Base-by-base conservation (phyloP, 2,797 vertebrate genomes). In the Enteromius anoplus region DNA sequence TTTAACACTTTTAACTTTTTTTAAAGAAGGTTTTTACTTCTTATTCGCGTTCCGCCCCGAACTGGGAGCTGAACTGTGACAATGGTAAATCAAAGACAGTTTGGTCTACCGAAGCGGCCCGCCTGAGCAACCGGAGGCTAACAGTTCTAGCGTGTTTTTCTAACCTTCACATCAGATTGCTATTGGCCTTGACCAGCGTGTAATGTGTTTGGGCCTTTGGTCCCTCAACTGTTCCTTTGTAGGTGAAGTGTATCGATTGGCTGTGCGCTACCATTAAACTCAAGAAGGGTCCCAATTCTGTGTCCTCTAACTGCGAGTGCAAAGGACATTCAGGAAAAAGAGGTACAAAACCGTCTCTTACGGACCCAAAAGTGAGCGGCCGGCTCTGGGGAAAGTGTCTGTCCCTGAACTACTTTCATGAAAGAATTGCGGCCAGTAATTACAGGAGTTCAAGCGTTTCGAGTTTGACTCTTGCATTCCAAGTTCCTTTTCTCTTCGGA, bases 191-290 rank as follows among this genome's bases (percentile, higher is more conserved):
- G 83, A 85, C 81, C 37, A 68, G 58, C 73, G 82, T 85, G 82
- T 85, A 88, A 88, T 87, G 85, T 73, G 87, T 84, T 85, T 87
- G 87, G 80, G 78, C 84, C 85, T 85, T 81, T 85, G 81, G 78
- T 87, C 81, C 85, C 66, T 85, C 80, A 85, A 87, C 85, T 73
- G 66, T 78, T 80, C 80, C 86, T 80, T 85, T 84, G 86, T 85
- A 84, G 86, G 82, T 87, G 87, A 87, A 87, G 86, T 70, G 80
- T 87, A 87, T 88, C 82, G 87, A 88, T 87, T 68, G 82, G 75
- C 86, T 78, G 86, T 87, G 60, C 64, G 60, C 84, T 78, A 64
- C 82, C 79, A 86, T 88, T 87, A 87, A 87, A 87, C 82, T 88
- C 87, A 86, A 86, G 78, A 75, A 80, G 70, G 64, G 77, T 84